These are phyloP conservation scores for Drosophila peninsularis DNA, from an alignment of 2,888 invertebrate species.

Conservation along the genomic window DNA sequence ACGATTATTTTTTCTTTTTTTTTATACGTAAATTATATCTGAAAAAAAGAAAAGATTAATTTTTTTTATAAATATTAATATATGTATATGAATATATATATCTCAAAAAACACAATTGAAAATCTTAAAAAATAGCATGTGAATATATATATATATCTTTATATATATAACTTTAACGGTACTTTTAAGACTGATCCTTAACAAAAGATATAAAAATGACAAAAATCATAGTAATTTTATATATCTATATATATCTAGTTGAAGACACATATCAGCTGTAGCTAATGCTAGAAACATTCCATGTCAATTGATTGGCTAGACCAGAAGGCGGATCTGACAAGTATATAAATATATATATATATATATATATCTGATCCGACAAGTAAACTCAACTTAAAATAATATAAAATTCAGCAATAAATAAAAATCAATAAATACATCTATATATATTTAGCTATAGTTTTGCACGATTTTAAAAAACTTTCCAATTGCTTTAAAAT, in stretches of 20 bases:
- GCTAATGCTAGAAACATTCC: conserved; percentile 24
- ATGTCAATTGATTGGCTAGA: conserved; percentile 20
- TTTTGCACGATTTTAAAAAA: conserved; percentile 48
- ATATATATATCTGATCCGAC: no score
- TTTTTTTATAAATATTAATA: conserved; percentile 4
- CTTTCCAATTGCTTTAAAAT: conserved; percentile 4
- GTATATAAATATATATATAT: neutral
- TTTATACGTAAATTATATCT: conserved; percentile 4
- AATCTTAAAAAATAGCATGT: neutral
- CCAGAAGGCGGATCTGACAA: neutral
- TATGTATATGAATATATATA: neutral
- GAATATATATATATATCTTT: no score
- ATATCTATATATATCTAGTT: neutral
- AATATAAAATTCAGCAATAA: neutral
- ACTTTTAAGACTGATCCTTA: conserved; percentile 56
- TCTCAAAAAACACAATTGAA: neutral
- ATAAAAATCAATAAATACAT: neutral
- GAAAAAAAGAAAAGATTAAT: neutral
- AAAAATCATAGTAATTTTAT: neutral
- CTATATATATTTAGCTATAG: conserved; percentile 15
- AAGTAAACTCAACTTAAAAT: neutral
- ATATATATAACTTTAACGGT: conserved; percentile 40
- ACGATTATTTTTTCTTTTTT: conserved; percentile 12
- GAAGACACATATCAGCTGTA: conserved; percentile 6
- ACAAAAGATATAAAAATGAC: neutral